These are phyloP conservation scores for Grantiella picta DNA, from an alignment of 2,113 vertebrate genomes.

Conservation along the genomic window DNA sequence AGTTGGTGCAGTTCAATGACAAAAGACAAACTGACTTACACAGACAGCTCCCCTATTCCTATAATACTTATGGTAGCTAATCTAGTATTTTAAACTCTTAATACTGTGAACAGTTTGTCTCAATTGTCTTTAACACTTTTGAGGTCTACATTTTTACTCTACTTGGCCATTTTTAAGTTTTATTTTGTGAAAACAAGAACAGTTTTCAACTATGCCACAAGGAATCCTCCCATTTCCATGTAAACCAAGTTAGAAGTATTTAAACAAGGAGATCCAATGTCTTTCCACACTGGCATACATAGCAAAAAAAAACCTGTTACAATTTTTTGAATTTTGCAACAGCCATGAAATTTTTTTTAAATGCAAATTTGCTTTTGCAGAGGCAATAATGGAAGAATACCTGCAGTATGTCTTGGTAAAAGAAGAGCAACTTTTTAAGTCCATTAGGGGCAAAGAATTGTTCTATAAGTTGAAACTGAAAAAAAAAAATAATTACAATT, in stretches of 20 bases:
- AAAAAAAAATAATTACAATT: neutral
- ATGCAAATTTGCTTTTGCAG: neutral
- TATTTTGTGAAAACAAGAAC: neutral
- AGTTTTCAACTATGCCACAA: neutral
- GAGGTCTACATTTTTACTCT: neutral
- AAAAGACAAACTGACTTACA: neutral
- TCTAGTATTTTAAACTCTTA: neutral
- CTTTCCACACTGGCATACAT: neutral
- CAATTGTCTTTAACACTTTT: neutral
- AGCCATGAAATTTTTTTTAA: neutral
- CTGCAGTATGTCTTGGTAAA: constrained; percentile 74
- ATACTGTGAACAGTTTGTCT: neutral
- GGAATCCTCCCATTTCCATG: neutral
- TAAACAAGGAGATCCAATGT: neutral
- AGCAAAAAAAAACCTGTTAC: neutral
- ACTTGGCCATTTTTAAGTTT: neutral
- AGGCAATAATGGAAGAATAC: constrained; percentile 36
- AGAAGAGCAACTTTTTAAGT: constrained; percentile 80
- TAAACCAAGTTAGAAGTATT: neutral
- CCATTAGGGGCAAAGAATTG: constrained; percentile 78
- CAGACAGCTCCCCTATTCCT: neutral
- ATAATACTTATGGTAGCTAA: neutral
- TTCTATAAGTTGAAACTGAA: constrained; percentile 75
- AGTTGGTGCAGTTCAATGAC: neutral
- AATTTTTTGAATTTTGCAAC: neutral